Conservation (phyloP, 2,888 invertebrate species). For the Perizoma flavofasciatum region DNA sequence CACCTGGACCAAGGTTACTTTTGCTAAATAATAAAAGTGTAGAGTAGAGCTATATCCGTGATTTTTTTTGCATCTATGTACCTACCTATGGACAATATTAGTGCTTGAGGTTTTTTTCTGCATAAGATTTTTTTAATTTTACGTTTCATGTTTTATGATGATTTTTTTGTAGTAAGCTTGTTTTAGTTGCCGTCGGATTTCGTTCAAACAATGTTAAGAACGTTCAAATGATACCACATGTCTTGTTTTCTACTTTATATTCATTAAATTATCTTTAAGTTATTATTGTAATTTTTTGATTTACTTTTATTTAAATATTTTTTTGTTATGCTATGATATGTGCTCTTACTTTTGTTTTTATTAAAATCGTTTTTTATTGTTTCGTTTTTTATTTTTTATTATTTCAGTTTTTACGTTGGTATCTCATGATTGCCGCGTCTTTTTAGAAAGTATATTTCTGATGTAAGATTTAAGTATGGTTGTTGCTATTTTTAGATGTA, state of each 20-base stretch:
- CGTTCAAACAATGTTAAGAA: background rate
- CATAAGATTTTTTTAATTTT: slow-evolving; percentile 13
- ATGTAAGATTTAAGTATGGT: too few species aligned
- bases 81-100: too few species aligned
- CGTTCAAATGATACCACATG: background rate
- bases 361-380: slow-evolving; percentile 13
- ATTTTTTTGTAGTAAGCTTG: background rate
- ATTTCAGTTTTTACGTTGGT: too few species aligned
- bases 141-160: slow-evolving; percentile 20
- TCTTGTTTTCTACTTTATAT: background rate
- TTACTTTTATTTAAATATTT: slow-evolving; percentile 25
- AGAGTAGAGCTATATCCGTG: slow-evolving; percentile 35
- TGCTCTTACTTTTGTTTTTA: slow-evolving; percentile 2
- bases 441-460: too few species aligned
- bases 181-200: slow-evolving; percentile 11
- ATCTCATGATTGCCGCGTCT: too few species aligned
- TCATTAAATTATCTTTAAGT: background rate
- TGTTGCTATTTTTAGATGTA: too few species aligned
- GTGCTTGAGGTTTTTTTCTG: slow-evolving; percentile 2
- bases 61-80: slow-evolving; percentile 21
- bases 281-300: slow-evolving; percentile 28
- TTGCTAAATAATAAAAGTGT: slow-evolving; percentile 18
- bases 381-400: slow-evolving; percentile 22
- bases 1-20: slow-evolving; percentile 66
- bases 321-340: slow-evolving; percentile 4